Evolutionary conservation across 2,797 vertebrate species (phyloP).

Genomic region (Diplodus sargus): DNA sequence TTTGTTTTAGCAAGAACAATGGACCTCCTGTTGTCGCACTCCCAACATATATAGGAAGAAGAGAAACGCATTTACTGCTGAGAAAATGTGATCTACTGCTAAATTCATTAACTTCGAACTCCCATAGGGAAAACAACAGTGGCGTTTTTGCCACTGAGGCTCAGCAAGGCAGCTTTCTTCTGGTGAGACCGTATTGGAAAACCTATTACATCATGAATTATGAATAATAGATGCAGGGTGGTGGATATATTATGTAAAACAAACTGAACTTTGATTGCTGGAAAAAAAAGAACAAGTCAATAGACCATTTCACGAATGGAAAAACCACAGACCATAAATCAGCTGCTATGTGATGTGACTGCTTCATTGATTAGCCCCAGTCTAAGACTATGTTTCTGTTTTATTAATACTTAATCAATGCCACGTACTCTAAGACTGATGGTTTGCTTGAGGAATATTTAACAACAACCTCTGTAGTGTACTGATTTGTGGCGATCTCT

Average conservation of each 20-base stretch:
- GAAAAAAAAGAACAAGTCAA: constrained; percentile 23
- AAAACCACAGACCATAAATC: constrained; percentile 37
- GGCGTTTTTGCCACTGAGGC: not conserved
- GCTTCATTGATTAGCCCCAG: not conserved
- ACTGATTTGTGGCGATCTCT: constrained; percentile 26
- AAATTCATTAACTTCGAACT: constrained; percentile 43
- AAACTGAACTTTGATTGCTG: constrained; percentile 35
- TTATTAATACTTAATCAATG: constrained; percentile 19
- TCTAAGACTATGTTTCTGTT: not conserved
- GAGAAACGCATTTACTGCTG: constrained; percentile 38
- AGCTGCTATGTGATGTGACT: constrained; percentile 13
- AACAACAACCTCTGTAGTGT: not conserved
- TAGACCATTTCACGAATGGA: constrained; percentile 18
- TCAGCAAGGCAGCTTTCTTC: constrained; percentile 15
- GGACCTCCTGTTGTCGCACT: constrained; percentile 13
- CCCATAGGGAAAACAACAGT: constrained; percentile 19
- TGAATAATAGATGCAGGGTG: constrained; percentile 57
- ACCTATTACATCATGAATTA: constrained; percentile 52
- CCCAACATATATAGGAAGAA: constrained; percentile 24
- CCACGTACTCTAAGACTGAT: not conserved
- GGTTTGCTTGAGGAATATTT: not conserved
- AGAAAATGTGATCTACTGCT: constrained; percentile 57
- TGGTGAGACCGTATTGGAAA: constrained; percentile 49
- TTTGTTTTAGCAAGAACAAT: constrained; percentile 26
- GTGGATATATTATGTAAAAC: constrained; percentile 54